Percentiles rank a stretch among this genome's conserved stretches.
Conservation (phyloP, 1,140 invertebrate genomes). For the Myzus persicae region DNA sequence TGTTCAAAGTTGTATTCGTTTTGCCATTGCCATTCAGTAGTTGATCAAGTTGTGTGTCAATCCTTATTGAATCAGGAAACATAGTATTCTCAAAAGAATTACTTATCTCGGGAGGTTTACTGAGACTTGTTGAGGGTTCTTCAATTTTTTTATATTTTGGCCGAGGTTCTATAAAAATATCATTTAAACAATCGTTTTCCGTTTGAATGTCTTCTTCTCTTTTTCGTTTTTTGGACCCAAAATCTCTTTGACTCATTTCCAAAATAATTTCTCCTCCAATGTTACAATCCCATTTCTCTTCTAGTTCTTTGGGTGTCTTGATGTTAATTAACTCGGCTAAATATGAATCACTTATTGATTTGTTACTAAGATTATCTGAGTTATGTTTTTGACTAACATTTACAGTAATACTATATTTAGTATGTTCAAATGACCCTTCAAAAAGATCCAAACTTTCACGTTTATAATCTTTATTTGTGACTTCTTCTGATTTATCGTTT, state of each 20-base stretch:
- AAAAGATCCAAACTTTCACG: conserved; percentile 53
- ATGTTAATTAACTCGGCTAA: conserved; percentile 1
- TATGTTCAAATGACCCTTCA: conserved; percentile 46
- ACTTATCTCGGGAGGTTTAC: background rate
- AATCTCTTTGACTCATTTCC: conserved; percentile 59
- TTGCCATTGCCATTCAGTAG: conserved; percentile 46
- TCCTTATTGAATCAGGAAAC: conserved; percentile 56
- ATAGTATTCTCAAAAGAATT: conserved; percentile 28
- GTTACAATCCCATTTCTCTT: conserved; percentile 62
- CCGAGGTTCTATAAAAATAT: conserved; percentile 10
- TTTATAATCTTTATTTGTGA: conserved; percentile 41
- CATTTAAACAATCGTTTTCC: background rate
- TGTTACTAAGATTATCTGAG: conserved; percentile 1
- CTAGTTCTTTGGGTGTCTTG: conserved; percentile 34
- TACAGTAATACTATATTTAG: conserved; percentile 41
- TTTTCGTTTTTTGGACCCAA: conserved; percentile 32
- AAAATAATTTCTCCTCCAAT: conserved; percentile 62
- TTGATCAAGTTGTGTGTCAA: conserved; percentile 59
- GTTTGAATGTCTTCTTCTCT: background rate
- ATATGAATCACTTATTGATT: conserved; percentile 44
- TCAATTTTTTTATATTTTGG: conserved; percentile 35
- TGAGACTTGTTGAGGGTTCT: background rate
- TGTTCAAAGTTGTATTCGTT: background rate
- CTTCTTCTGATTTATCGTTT: background rate
- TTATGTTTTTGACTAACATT: background rate